Evolutionary conservation across 2,888 invertebrate species (phyloP).

Genomic region (Ophion ventricosus): DNA sequence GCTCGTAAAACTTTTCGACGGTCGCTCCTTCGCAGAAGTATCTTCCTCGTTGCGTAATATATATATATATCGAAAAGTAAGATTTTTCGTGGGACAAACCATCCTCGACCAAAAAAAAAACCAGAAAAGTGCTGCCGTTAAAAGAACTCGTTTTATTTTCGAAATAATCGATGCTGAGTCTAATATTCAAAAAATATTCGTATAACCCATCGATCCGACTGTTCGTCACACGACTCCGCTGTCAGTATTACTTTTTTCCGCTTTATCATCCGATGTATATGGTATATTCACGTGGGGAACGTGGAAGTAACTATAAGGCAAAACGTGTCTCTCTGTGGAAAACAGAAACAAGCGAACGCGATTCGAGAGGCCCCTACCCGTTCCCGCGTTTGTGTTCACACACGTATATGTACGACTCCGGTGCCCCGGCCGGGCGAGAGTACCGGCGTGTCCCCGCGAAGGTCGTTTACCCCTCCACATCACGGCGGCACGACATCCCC

Average conservation of each 20-base stretch:
- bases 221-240: no score
- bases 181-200: no score
- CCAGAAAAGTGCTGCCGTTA: no score
- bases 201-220: no score
- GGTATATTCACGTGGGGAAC: constrained; percentile 10
- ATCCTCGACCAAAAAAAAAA: no score
- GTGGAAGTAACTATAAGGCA: constrained; percentile 21
- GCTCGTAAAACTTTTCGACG: constrained; percentile 1
- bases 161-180: no score
- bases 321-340: constrained; percentile 18
- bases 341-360: background rate
- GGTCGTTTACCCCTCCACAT: constrained; percentile 76
- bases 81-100: no score
- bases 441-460: constrained; percentile 76
- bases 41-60: no score
- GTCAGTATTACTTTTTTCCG: no score
- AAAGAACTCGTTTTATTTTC: no score
- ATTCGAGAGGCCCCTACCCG: background rate
- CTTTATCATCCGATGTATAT: background rate
- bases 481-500: constrained; percentile 13
- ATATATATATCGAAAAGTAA: no score
- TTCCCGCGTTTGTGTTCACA: background rate
- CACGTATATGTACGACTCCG: constrained; percentile 26
- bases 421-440: constrained; percentile 53
- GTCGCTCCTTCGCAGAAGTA: background rate